These are phyloP conservation scores for Aphrophora alni DNA, from an alignment of 2,888 invertebrate species.

Conservation along the genomic window DNA sequence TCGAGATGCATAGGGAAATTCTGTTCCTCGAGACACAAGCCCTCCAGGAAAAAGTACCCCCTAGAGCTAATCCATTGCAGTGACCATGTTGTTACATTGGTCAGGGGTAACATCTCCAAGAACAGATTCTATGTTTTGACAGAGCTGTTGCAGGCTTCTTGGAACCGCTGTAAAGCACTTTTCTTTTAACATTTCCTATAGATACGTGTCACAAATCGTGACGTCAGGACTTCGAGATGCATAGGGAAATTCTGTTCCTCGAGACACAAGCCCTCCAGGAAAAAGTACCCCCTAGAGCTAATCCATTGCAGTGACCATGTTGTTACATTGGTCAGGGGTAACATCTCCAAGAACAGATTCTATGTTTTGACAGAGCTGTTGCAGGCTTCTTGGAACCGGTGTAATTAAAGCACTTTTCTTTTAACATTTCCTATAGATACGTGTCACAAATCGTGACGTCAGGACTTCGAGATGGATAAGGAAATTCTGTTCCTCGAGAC, in stretches of 20 bases:
- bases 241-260: constrained; percentile 2
- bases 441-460: constrained; percentile 19
- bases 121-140: too few species aligned
- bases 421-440: constrained; percentile 15
- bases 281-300: not conserved
- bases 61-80: too few species aligned
- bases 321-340: too few species aligned
- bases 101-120: not conserved
- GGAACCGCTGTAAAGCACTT: not conserved
- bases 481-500: constrained; percentile 14
- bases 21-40: too few species aligned
- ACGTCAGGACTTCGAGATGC: constrained; percentile 9
- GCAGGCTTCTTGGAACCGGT: not conserved
- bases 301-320: too few species aligned
- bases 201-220: constrained; percentile 17
- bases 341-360: too few species aligned
- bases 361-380: too few species aligned
- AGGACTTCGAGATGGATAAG: constrained; percentile 10
- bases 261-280: not conserved
- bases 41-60: too few species aligned
- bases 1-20: constrained; percentile 2
- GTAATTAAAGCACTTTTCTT: constrained; percentile 5
- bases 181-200: constrained; percentile 15
- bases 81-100: constrained; percentile 14
- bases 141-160: not conserved